Evolutionary conservation across 1,140 invertebrate genomes (phyloP), one percentile per base, ranked within the genome.

Genomic region (Caenorhabditis tropicalis): DNA sequence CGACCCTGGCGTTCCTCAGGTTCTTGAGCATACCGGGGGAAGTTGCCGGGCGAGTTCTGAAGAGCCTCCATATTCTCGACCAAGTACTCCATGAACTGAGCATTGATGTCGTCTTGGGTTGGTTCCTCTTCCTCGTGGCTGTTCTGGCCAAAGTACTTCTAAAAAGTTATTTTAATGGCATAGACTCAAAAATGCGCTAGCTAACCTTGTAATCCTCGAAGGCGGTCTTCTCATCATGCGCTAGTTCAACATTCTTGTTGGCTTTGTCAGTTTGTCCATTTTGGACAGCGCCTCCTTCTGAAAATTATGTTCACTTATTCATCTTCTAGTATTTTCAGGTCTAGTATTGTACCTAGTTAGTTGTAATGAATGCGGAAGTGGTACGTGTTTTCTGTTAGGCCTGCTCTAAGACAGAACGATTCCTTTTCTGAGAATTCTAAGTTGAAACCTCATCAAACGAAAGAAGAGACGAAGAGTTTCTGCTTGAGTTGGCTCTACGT

Each of bases 271-370:
- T 36, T 74, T 39, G 33, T 74, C 65, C 65, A 9, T 74, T 46
- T 74, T 43, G 65, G 36, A 74, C 65, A 33, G 65, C 65, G 7
- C 65, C 65, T 43, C 65, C 65, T 74, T 74, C 65, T 74, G 36
- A 24, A 74, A 74, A 46, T 36, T 21, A 3, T 51, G 19, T 19
- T n/a, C n/a, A 3, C 3, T 51, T 43, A 9, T 33, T 65, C 16
- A 27, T 5, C 9, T 56, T 9, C 7, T 6, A 56, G 6, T 27
- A 56, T 51, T 51, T 15, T 10, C 48, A 19, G 9, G 48, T 19
- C n/a, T 51, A 51, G 48, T n/a, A 1, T 51, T 51, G 15, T 12
- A 43, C 39, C 39, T 43, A 12, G 39, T 43, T 43, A 43, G 39
- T 43, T 43, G 12, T 5, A 51, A n/a, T 15, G 48, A 51, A 51